phyloP scores from a whole-genome alignment of 2,797 vertebrate species.

The Coregonus suidteri region DNA sequence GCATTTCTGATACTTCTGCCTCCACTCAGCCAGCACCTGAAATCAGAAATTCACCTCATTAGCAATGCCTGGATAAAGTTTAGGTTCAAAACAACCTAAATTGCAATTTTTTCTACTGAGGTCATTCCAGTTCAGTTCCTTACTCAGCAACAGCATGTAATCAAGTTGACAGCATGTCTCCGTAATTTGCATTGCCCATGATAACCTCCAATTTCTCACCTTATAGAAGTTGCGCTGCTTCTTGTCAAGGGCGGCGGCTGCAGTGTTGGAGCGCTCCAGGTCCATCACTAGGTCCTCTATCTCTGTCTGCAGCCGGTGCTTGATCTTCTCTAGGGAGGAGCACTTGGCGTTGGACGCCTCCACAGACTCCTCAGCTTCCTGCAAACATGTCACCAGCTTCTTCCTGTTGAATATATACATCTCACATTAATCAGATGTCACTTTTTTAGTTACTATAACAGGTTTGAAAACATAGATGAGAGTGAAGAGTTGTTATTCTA shows the following conservation, averaged over 20 bases:
- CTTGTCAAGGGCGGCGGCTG: constrained; percentile 86
- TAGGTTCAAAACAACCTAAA: background rate
- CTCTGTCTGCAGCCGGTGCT: constrained; percentile 91
- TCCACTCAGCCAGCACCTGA: constrained; percentile 83
- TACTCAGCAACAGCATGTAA: background rate
- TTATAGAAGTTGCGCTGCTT: constrained; percentile 92
- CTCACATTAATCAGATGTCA: background rate
- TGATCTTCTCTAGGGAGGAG: constrained; percentile 92
- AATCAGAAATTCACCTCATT: background rate
- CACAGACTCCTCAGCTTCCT: constrained; percentile 88
- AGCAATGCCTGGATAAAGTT: background rate
- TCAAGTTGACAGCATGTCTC: background rate
- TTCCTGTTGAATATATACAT: constrained; percentile 73
- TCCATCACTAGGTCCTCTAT: constrained; percentile 89
- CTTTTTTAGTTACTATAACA: background rate
- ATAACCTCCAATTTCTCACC: constrained; percentile 28
- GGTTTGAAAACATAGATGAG: background rate
- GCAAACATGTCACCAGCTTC: constrained; percentile 86
- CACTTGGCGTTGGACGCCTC: constrained; percentile 89
- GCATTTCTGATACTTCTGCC: constrained; percentile 88
- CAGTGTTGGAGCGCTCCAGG: constrained; percentile 85
- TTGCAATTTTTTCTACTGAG: background rate
- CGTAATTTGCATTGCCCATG: background rate
- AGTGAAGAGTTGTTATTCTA: background rate
- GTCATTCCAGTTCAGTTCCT: background rate